These are phyloP conservation scores for Metopolophium dirhodum DNA, from an alignment of 1,140 invertebrate genomes.

Conservation along the genomic window DNA sequence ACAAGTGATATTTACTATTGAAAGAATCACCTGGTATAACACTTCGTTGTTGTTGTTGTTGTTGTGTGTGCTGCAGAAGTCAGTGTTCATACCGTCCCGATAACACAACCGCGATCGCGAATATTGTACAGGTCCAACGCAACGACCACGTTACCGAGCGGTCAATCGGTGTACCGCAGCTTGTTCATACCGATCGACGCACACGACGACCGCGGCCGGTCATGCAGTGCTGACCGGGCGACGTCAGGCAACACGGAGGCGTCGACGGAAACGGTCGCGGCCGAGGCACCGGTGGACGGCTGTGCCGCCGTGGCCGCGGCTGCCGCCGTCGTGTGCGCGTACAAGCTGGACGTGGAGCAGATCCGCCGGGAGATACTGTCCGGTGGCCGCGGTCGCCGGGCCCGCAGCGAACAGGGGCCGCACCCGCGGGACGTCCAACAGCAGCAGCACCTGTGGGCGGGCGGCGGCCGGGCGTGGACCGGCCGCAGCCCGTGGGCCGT, in stretches of 20 bases:
- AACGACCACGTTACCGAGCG: not conserved
- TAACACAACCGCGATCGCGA: not conserved
- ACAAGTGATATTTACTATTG: not conserved
- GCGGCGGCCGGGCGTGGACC: constrained; percentile 54
- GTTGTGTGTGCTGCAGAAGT: not conserved
- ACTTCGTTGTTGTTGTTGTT: not conserved
- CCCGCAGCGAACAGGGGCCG: constrained; percentile 60
- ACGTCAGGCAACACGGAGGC: not conserved
- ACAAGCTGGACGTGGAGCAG: constrained; percentile 60
- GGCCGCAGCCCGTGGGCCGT: constrained; percentile 60
- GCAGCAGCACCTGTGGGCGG: constrained; percentile 60
- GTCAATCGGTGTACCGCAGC: not conserved
- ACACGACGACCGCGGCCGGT: not conserved
- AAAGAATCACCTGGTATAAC: not conserved
- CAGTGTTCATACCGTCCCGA: not conserved
- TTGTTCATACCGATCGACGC: not conserved
- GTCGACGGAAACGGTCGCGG: constrained; percentile 60
- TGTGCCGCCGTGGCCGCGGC: constrained; percentile 62
- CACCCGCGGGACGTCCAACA: constrained; percentile 48
- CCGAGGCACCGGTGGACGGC: not conserved
- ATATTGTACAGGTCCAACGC: not conserved
- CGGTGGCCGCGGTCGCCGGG: constrained; percentile 59
- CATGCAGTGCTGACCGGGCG: not conserved
- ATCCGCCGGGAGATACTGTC: constrained; percentile 60
- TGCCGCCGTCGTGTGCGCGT: constrained; percentile 62